phyloP scores from a whole-genome alignment of 2,113 vertebrate species.

The Bujurquina vittata region DNA sequence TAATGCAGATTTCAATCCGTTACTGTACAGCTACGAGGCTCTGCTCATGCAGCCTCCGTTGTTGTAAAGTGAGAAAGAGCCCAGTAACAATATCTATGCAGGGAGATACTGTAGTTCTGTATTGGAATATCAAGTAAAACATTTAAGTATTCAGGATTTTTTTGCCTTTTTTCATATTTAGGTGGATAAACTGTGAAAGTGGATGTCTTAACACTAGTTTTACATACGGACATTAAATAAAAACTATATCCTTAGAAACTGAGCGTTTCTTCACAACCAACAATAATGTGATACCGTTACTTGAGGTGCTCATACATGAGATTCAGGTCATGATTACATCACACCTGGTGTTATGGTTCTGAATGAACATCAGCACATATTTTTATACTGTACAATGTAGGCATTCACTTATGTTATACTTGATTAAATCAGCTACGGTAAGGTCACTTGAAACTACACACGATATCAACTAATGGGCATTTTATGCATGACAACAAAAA shows the following conservation, averaged over 20 bases:
- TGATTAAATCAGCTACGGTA: slow-evolving; percentile 63
- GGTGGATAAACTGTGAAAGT: slow-evolving; percentile 68
- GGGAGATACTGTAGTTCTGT: slow-evolving; percentile 44
- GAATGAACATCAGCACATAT: slow-evolving; percentile 45
- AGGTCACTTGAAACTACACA: slow-evolving; percentile 80
- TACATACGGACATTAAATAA: slow-evolving; percentile 38
- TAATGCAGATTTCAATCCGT: slow-evolving; percentile 43
- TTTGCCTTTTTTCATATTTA: slow-evolving; percentile 46
- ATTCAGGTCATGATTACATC: slow-evolving; percentile 66
- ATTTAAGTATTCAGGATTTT: slow-evolving; percentile 38
- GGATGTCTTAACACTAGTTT: slow-evolving; percentile 58
- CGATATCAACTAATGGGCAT: slow-evolving; percentile 37
- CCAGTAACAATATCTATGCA: slow-evolving; percentile 36
- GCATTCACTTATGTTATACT: slow-evolving; percentile 53
- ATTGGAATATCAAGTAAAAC: slow-evolving; percentile 60
- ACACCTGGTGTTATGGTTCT: slow-evolving; percentile 56
- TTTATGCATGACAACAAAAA: slow-evolving; percentile 20
- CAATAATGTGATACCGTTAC: slow-evolving; percentile 44
- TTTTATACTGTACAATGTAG: slow-evolving; percentile 56
- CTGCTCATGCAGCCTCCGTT: slow-evolving; percentile 58
- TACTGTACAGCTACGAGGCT: slow-evolving; percentile 65
- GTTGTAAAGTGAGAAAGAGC: slow-evolving; percentile 44
- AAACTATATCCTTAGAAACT: slow-evolving; percentile 38
- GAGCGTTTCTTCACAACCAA: slow-evolving; percentile 48
- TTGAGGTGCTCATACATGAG: slow-evolving; percentile 61